These are phyloP conservation scores for Phanerotoma sp. DNA, from an alignment of 2,888 invertebrate species.

Conservation along the genomic window DNA sequence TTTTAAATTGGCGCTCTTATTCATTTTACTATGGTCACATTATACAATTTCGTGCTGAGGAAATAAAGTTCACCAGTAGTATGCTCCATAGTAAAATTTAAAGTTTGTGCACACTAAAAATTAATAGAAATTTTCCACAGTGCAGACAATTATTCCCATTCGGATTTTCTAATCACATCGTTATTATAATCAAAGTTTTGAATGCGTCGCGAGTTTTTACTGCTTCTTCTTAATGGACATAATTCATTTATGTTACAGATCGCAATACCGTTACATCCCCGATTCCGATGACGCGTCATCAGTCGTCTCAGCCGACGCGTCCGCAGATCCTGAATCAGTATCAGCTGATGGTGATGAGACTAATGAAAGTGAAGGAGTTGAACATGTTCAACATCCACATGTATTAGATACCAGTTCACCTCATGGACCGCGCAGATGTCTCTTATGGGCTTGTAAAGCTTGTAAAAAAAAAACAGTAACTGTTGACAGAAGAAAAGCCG, in stretches of 20 bases:
- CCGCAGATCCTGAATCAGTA: constrained; percentile 48
- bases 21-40: no score
- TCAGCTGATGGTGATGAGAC: constrained; percentile 45
- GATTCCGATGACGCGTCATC: constrained; percentile 55
- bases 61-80: no score
- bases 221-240: no score
- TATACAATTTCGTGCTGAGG: no score
- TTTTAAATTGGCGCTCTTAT: no score
- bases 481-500: constrained; percentile 95
- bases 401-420: constrained; percentile 46
- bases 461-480: constrained; percentile 96
- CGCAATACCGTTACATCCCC: constrained; percentile 45
- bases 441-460: constrained; percentile 97
- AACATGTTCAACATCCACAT: constrained; percentile 55
- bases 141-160: no score
- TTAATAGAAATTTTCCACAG: no score
- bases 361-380: constrained; percentile 42
- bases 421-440: constrained; percentile 70
- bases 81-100: no score
- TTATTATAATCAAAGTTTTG: no score
- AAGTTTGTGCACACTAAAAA: no score
- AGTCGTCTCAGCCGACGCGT: constrained; percentile 50
- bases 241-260: constrained; percentile 34
- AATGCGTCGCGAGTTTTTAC: no score
- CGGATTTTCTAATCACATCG: no score